phyloP scores from a whole-genome alignment of 2,797 vertebrate species.

The Lophotriccus pileatus region DNA sequence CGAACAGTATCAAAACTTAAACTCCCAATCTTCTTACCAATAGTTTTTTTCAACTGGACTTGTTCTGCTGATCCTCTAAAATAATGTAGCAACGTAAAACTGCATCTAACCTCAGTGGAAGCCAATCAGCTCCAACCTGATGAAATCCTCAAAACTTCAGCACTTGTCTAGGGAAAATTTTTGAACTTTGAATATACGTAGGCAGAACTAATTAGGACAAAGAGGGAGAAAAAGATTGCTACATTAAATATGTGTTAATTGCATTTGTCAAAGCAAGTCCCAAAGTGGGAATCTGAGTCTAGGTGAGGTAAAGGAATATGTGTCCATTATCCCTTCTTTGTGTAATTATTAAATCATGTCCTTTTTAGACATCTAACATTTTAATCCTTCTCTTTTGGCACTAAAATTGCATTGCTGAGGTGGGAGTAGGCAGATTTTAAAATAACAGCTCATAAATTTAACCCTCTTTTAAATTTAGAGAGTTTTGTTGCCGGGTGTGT shows the following conservation, averaged over 20 bases:
- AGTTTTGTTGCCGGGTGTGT: not conserved
- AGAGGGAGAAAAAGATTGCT: not conserved
- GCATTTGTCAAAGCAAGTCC: not conserved
- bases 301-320: not conserved
- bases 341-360: not conserved
- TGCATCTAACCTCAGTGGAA: not conserved
- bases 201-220: not conserved
- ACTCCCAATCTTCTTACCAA: not conserved
- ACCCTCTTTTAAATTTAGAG: not conserved
- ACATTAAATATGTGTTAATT: not conserved
- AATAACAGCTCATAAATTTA: not conserved
- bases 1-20: not conserved
- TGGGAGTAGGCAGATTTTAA: constrained; percentile 29
- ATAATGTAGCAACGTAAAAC: not conserved
- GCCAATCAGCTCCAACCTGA: not conserved
- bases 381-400: constrained; percentile 18
- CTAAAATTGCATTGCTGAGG: not conserved
- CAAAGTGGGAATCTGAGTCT: not conserved
- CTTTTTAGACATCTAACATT: not conserved
- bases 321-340: not conserved
- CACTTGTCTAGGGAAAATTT: not conserved
- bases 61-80: not conserved
- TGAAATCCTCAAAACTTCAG: not conserved
- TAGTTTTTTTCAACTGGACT: not conserved
- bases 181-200: not conserved